Evolutionary conservation across 2,888 invertebrate genomes (phyloP), one percentile per base, ranked within the genome.

Genomic region (Microctonus aethiopoides): DNA sequence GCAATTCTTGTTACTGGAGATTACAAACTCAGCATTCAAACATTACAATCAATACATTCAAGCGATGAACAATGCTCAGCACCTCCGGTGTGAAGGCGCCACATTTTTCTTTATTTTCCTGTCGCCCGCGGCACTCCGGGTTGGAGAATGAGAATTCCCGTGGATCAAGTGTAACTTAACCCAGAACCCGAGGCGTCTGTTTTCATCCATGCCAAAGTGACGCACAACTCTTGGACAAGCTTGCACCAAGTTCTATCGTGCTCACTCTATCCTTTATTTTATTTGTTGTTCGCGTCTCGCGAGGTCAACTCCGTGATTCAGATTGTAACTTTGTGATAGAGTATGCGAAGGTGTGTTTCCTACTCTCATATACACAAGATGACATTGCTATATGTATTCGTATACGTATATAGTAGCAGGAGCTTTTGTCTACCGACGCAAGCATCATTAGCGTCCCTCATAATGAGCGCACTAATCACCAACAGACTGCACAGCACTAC

Each of bases 401-500:
- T 70, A 62, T n/a, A n/a, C n/a, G n/a, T 56, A 67, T n/a, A n/a
- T n/a, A n/a, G 65, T 51, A 70, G 57, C 62, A 54, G 54, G 24
- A 60, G 73, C 74, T 76, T 76, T 75, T 74, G 76, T 76, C 70
- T 72, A 67, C 67, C 63, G 68, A 70, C 68, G 62, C 54, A 83
- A 80, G 83, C 83, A 80, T 85, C 85, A 83, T 85, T 85, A 85
- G 85, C 81, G 83, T 83, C 80, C 76, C 72, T 57, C 80, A 80
- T 85, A 85, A 85, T 84, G 85, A 85, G 84, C 79, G 80, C 82
- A 82, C 84, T 84, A 85, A 85, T 84, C 85, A 85, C 84, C 81
- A 76, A 79, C 81, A 79, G 80, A 77, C 80, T 79, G 77, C 71
- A 74, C 16, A 16, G 46, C 76, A 72, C 74, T 71, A 72, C 70